A percentile compares a stretch with the other conserved stretches of the same genome.
phyloP scores from a whole-genome alignment of 2,888 invertebrate species.

The Drosophila melanosoma region DNA sequence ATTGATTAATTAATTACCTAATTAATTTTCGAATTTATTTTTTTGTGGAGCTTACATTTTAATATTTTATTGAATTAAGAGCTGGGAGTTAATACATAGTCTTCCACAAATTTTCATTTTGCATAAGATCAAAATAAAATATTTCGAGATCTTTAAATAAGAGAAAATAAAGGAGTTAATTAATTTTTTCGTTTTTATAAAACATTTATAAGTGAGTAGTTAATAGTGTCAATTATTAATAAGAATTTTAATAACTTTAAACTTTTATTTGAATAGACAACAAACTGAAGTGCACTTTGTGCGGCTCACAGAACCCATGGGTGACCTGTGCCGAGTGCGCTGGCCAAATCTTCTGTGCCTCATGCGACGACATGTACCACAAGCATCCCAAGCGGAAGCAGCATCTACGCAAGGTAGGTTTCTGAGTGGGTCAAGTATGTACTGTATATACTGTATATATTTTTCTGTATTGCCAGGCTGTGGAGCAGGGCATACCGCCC shows the following conservation, averaged over 20 bases:
- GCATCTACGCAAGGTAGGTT: slow-evolving; percentile 90
- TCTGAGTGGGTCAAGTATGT: neutral
- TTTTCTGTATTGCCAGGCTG: slow-evolving; percentile 66
- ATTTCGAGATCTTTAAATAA: neutral
- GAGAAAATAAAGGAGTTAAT: neutral
- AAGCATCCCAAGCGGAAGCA: slow-evolving; percentile 94
- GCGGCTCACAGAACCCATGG: slow-evolving; percentile 92
- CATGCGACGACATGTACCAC: slow-evolving; percentile 98
- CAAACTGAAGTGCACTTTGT: slow-evolving; percentile 92
- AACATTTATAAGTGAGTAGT: neutral
- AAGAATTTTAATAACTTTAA: neutral
- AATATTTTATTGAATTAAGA: neutral
- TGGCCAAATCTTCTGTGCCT: slow-evolving; percentile 93
- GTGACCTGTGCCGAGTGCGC: slow-evolving; percentile 94
- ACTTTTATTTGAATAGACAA: slow-evolving; percentile 64
- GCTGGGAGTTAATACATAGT: neutral
- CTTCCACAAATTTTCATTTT: neutral
- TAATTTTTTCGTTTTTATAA: neutral
- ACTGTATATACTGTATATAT: neutral
- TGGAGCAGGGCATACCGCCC: slow-evolving; percentile 86
- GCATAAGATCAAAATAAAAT: neutral
- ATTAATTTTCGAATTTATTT: no score
- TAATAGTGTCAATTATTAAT: neutral
- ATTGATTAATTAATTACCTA: no score
- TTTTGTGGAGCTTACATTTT: neutral